Base-by-base conservation (phyloP, 2,797 vertebrate genomes). In the Prunella strophiata region DNA sequence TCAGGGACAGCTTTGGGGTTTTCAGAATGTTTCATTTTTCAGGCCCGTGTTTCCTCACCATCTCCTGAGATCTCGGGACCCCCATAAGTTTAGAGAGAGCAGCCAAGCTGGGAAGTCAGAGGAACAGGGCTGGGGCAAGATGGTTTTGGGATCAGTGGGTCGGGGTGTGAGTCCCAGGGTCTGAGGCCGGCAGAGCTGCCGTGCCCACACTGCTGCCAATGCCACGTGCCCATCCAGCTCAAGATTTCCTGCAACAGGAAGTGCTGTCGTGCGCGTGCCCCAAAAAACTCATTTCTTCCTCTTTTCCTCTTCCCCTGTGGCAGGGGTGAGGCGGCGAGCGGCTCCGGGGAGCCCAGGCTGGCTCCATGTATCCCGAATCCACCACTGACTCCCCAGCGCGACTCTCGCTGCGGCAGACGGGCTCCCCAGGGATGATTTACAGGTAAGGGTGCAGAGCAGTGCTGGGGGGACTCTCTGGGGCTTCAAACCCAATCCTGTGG, bases 361-460 rank as follows among this genome's bases (percentile, higher is more conserved):
- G 97, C 99, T 98, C 98, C 98, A 99, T 99, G 99, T 99, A 99
- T 99, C 99, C 99, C 42, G 99, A 99, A 99, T 99, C 99, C 50
- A 99, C 99, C 96, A 99, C 99, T 58, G 99, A 99, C 98, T 99
- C 99, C 86, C 99, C 99, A 0, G 99, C 99, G 94, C 98, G 99
- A 98, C 99, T 99, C 96, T 99, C 99, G 27, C 98, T 99, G 96
- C 98, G 99, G 96, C 99, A 99, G 98, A 99, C 99, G 10, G 99
- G 99, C 98, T 99, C 99, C 67, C 99, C 99, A 9, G 99, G 99
- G 91, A 99, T 99, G 99, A 99, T 99, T 97, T 99, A 99, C 98
- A 99, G 99, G 99, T 99, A 95, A 98, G 93, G 42, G 13, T 16
- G 18, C 0, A 4, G 51, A 32, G 23, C 2, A 4, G 27, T 17